Evolutionary conservation across 2,113 vertebrate species (phyloP), one percentile per base, ranked within the genome.

Genomic region (Rallus limicola): DNA sequence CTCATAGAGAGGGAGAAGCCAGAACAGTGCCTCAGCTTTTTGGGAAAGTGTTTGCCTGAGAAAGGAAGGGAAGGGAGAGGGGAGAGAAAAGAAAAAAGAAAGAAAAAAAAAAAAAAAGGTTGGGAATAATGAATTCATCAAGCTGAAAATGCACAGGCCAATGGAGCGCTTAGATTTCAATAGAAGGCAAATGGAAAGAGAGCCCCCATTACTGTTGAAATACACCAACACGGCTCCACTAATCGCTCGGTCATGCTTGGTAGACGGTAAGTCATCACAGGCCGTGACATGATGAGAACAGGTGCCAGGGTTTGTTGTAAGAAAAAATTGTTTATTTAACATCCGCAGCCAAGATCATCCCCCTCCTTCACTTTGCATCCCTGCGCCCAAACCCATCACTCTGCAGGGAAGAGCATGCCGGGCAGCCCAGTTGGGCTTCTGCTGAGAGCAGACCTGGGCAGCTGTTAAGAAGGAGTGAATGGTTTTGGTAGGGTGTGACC

Each of bases 181-280:
- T 94, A 94, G 97, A 88, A 80, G 92, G 98, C 97, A 98, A 98
- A 98, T 98, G 98, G 98, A 98, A 98, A 98, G 97, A 97, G 97
- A 96, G 95, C 97, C 96, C 96, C 97, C 96, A 97, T 98, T 98
- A 98, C 98, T 94, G 98, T 8, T 67, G 92, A 97, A 97, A 97
- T 88, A 92, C 97, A 87, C 92, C 48, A 90, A 98, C 98, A 98
- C 56, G 40, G 97, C 95, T 97, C 95, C 46, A 85, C 97, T 98
- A 98, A 98, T 98, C 97, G 92, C 97, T 97, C 96, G 97, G 98
- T 98, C 98, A 98, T 98, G 98, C 98, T 98, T 98, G 97, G 97
- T 87, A 98, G 98, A 88, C 97, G 97, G 95, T 96, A 93, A 98
- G 98, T 97, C 97, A 98, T 98, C 98, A 98, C 90, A 68, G 97